These are phyloP conservation scores for Diceros bicornis DNA, from an alignment of 2,797 vertebrate genomes.

Conservation along the genomic window DNA sequence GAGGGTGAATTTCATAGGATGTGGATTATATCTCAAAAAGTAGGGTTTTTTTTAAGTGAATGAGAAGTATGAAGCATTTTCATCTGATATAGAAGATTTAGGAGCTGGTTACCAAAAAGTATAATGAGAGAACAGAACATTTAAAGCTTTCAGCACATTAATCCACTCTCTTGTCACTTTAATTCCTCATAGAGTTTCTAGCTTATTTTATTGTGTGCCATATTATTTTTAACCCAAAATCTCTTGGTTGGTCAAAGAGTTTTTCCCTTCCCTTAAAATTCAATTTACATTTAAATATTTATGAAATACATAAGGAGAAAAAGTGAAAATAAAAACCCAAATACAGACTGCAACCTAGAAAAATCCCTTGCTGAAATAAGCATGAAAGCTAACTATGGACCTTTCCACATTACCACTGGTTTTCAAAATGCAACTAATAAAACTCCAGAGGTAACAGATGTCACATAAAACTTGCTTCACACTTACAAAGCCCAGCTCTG, in stretches of 20 bases:
- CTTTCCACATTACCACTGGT: conserved; percentile 32
- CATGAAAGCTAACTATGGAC: not conserved
- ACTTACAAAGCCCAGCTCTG: not conserved
- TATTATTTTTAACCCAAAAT: not conserved
- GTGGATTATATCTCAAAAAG: not conserved
- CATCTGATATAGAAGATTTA: not conserved
- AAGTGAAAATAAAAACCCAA: not conserved
- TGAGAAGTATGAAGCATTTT: not conserved
- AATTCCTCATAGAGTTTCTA: not conserved
- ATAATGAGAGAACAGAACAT: not conserved
- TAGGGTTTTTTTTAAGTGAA: not conserved
- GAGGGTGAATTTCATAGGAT: not conserved
- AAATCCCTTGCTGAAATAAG: conserved; percentile 1
- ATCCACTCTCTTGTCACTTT: not conserved
- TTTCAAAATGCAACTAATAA: conserved; percentile 31
- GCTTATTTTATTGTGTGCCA: not conserved
- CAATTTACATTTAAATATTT: conserved; percentile 69
- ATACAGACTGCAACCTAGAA: not conserved
- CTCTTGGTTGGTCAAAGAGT: not conserved
- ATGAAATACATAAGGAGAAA: conserved; percentile 39
- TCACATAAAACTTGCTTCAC: conserved; percentile 10
- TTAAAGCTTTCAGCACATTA: not conserved
- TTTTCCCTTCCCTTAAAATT: not conserved
- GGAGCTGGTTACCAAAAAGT: not conserved
- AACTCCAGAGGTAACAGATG: not conserved